Percentiles rank a stretch among this genome's conserved stretches.
These are phyloP conservation scores for Macropis europaea DNA, from an alignment of 2,888 invertebrate genomes.

Conservation along the genomic window DNA sequence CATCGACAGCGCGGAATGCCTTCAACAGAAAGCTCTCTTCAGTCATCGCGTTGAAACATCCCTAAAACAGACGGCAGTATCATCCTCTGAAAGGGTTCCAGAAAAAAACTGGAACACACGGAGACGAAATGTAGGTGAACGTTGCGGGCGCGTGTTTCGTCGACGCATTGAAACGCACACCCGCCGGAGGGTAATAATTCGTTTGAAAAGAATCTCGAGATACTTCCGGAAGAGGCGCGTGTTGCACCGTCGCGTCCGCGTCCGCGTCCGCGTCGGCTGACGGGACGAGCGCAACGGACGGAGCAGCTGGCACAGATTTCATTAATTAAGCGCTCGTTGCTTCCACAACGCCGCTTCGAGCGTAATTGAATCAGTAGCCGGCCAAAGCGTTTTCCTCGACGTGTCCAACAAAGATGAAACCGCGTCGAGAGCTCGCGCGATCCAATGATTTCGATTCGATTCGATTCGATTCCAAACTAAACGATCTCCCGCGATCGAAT, in stretches of 20 bases:
- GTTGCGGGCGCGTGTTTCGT: neutral
- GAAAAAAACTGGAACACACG: too few relatives aligned
- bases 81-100: too few relatives aligned
- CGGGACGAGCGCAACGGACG: constrained; percentile 23
- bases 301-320: constrained; percentile 71
- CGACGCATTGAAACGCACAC: neutral
- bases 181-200: constrained; percentile 4
- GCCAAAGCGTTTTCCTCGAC: constrained; percentile 57
- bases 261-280: constrained; percentile 18
- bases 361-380: constrained; percentile 70
- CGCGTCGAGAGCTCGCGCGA: constrained; percentile 13
- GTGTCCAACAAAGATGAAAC: constrained; percentile 67
- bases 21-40: too few relatives aligned
- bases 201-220: constrained; percentile 29
- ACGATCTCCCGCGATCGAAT: constrained; percentile 11
- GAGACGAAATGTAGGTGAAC: too few relatives aligned
- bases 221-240: constrained; percentile 38
- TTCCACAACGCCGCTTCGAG: constrained; percentile 66
- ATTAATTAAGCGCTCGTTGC: constrained; percentile 73
- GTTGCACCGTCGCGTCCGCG: too few relatives aligned
- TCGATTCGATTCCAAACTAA: constrained; percentile 31
- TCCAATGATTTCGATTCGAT: too few relatives aligned
- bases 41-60: too few relatives aligned
- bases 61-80: too few relatives aligned
- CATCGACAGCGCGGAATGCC: too few relatives aligned